These are phyloP conservation scores for Panulirus ornatus DNA, from an alignment of 1,140 invertebrate genomes.

Conservation along the genomic window DNA sequence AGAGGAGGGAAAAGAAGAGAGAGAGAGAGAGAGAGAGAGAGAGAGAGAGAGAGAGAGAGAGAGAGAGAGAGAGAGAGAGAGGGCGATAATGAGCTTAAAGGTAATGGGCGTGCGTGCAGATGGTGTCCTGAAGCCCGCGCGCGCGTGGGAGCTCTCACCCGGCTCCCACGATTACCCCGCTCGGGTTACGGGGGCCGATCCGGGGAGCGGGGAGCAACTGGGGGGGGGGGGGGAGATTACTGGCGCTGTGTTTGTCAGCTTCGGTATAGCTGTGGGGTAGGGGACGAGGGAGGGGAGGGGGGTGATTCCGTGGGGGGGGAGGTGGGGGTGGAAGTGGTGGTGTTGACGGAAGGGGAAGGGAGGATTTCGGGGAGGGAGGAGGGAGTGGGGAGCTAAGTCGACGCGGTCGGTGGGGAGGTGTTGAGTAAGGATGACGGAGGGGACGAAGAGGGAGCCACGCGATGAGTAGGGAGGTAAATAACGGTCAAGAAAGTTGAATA, in stretches of 20 bases:
- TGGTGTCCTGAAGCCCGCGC: no score
- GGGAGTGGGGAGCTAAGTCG: background rate
- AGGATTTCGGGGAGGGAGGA: background rate
- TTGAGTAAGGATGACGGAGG: background rate
- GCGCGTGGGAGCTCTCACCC: no score
- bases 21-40: background rate
- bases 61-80: conserved; percentile 2
- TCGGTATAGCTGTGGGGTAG: background rate
- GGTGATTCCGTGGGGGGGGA: background rate
- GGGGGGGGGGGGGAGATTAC: no score
- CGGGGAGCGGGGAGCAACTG: background rate
- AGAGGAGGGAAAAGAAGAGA: background rate
- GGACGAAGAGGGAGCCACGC: no score
- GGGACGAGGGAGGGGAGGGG: background rate
- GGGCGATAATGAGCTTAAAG: background rate
- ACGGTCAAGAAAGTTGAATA: background rate
- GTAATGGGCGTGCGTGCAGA: no score
- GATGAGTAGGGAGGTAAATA: background rate
- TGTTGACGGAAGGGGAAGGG: background rate
- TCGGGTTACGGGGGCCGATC: background rate
- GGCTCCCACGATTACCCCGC: background rate
- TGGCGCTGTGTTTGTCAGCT: conserved; percentile 4
- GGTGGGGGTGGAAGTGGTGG: background rate
- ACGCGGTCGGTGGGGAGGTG: background rate
- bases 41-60: conserved; percentile 1